phyloP scores from a whole-genome alignment of 2,888 invertebrate species.

The Dione vanillae region DNA sequence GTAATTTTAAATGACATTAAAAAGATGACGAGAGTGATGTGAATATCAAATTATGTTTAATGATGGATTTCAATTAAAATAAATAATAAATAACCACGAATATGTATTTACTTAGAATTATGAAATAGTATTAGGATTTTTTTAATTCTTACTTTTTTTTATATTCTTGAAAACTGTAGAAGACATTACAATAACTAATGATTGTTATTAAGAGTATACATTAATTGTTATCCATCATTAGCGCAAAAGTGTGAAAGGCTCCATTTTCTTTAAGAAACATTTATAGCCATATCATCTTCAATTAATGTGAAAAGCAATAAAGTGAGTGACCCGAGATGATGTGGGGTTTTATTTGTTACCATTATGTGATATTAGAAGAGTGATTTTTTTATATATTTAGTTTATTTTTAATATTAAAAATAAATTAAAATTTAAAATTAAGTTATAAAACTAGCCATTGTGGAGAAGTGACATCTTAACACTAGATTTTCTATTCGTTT shows the following conservation, averaged over 20 bases:
- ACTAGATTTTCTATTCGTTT: too few relatives aligned
- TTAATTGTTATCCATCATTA: not conserved
- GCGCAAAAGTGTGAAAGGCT: not conserved
- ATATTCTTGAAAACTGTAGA: too few relatives aligned
- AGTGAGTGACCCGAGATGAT: slow-evolving; percentile 28
- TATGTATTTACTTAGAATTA: too few relatives aligned
- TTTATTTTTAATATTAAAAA: too few relatives aligned
- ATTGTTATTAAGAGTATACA: not conserved
- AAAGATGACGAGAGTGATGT: not conserved
- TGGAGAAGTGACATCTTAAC: too few relatives aligned
- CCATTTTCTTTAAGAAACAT: not conserved
- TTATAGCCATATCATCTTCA: slow-evolving; percentile 11
- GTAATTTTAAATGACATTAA: not conserved
- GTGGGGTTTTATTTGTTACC: not conserved
- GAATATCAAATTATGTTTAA: not conserved
- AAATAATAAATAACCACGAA: not conserved
- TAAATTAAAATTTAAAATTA: too few relatives aligned
- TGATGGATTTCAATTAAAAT: not conserved
- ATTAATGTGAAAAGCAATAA: slow-evolving; percentile 33
- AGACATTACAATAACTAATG: not conserved
- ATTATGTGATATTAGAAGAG: not conserved
- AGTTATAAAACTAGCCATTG: too few relatives aligned
- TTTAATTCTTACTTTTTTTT: too few relatives aligned
- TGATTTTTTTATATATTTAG: not conserved
- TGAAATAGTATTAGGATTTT: too few relatives aligned